Conservation (phyloP, 2,888 invertebrate genomes). For the Osmoderma eremita region DNA sequence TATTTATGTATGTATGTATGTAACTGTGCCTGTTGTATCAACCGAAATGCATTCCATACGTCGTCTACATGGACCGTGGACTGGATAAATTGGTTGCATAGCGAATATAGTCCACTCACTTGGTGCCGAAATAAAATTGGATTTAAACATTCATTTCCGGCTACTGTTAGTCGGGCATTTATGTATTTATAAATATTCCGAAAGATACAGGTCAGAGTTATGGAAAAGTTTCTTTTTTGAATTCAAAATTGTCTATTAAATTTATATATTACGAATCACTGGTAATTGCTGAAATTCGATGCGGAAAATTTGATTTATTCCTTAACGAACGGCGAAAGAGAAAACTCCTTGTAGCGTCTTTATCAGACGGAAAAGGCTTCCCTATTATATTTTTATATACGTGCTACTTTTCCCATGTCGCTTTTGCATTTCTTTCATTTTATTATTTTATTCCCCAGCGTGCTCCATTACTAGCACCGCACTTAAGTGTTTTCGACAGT, state of each 20-base stretch:
- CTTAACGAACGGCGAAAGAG: no score
- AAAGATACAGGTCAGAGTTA: neutral
- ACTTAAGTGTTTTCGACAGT: conserved; percentile 14
- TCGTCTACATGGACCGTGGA: conserved; percentile 2
- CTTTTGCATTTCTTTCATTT: neutral
- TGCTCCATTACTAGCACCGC: neutral
- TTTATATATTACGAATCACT: no score
- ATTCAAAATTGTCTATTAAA: no score
- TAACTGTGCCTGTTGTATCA: neutral
- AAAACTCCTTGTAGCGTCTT: no score
- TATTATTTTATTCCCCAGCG: conserved; percentile 2
- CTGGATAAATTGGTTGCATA: conserved; percentile 1
- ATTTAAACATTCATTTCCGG: conserved; percentile 23
- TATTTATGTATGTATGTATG: neutral
- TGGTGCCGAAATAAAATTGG: conserved; percentile 8
- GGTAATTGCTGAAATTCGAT: no score
- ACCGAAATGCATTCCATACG: conserved; percentile 1
- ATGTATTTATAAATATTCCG: neutral
- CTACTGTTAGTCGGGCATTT: neutral
- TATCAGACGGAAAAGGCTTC: no score
- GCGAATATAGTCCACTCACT: neutral
- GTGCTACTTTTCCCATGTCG: neutral
- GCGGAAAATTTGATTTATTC: no score
- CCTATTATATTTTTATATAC: neutral
- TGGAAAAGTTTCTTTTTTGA: neutral